Evolutionary conservation across 2,113 vertebrate species (phyloP), one percentile per base, ranked within the genome.

Genomic region (Sitta europaea): DNA sequence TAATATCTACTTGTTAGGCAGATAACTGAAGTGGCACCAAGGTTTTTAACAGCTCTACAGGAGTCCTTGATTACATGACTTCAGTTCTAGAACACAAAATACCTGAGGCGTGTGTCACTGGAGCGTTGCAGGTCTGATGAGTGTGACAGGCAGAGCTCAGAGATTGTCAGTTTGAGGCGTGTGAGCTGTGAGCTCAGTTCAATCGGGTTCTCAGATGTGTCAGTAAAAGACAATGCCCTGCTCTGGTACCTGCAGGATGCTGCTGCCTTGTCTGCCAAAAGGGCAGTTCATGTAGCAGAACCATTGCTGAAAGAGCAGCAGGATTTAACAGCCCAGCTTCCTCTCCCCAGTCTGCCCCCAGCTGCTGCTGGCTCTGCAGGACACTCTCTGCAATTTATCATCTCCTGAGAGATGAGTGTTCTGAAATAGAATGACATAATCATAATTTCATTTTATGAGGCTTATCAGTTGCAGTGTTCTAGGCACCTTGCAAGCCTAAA

Each of bases 381-480:
- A 78, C 79, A 75, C 68, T 55, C 81, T 71, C 81, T 84, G 66
- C 86, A n/a, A 48, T 95, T 90, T 87, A 54, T 86, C 88, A 81
- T 89, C 90, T 96, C 96, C 79, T 77, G 87, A 92, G 89, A 94
- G 84, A 96, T 82, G 53, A 87, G 59, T 88, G 73, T 91, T 74
- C 92, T 85, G 73, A 93, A 89, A 93, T 70, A 94, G 91, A 92
- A 90, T 88, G 95, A 81, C 92, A 91, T 89, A 93, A 95, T 88
- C 65, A 82, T 87, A 78, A 71, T 90, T 95, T 92, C 93, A 51
- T 88, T 96, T 93, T 94, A 88, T 86, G 80, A 70, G 40, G 27
- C 84, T 92, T 96, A 92, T 89, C 94, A 81, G 65, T 87, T 94
- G 79, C 81, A 86, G 65, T 2, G 12, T 92, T 89, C 40, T 59